These are phyloP conservation scores for Ptilonorhynchus violaceus DNA, from an alignment of 2,113 vertebrate species.

Conservation along the genomic window DNA sequence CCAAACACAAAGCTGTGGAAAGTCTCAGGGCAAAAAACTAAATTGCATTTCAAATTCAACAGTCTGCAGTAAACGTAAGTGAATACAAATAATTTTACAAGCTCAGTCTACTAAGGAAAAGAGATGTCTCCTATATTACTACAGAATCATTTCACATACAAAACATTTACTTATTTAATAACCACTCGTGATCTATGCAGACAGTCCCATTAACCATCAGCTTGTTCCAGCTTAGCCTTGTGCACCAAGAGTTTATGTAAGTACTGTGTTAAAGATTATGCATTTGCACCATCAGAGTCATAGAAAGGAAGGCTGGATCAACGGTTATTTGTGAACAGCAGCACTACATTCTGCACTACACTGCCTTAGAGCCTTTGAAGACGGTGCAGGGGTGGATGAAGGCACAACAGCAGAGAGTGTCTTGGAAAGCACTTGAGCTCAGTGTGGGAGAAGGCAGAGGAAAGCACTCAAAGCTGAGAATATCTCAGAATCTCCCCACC, in stretches of 20 bases:
- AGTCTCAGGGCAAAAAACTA: background rate
- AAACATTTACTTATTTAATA: background rate
- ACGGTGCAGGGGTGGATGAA: background rate
- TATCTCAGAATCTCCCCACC: background rate
- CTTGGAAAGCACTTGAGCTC: background rate
- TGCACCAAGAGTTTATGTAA: background rate
- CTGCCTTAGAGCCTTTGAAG: background rate
- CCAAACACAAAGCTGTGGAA: background rate
- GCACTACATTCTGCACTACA: background rate
- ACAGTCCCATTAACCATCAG: background rate
- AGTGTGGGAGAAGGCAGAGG: background rate
- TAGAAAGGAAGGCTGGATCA: background rate
- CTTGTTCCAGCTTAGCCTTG: background rate
- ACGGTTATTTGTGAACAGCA: background rate
- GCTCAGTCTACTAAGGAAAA: background rate
- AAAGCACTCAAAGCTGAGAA: background rate
- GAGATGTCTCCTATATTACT: background rate
- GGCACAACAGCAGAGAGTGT: background rate
- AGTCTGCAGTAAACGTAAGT: background rate
- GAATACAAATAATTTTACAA: background rate
- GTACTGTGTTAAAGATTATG: rapidly evolving
- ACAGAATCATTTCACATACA: background rate
- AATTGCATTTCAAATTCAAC: background rate
- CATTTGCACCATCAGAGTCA: background rate
- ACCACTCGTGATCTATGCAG: background rate